Evolutionary conservation across 1,140 invertebrate genomes (phyloP), one percentile per base, ranked within the genome.

Genomic region (Varroa destructor): DNA sequence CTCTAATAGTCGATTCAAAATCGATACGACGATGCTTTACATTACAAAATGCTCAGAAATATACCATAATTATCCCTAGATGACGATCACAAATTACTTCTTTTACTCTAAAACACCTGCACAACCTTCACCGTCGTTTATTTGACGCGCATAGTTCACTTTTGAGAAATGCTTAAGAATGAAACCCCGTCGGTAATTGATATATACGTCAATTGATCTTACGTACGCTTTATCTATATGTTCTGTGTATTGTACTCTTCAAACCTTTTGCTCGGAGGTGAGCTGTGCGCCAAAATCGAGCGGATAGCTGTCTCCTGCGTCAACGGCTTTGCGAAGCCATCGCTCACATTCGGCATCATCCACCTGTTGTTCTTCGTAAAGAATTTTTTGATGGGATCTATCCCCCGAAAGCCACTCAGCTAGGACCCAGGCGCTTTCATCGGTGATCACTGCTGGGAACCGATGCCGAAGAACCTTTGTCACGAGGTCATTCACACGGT

Each of bases 401-500:
- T 76, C 75, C 25, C 75, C 77, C 2, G 78, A 77, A 8, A 90
- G 77, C 81, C 86, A 88, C 61, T 83, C 80, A 73, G 78, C 74
- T 42, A 88, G 75, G 40, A 85, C 74, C 54, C 77, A 75, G 12
- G 83, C 74, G 74, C 86, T 83, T 58, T 84, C 76, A 1, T 83
- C 76, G 73, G 81, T 79, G 71, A 87, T 83, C 73, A 90, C 78
- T 71, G 86, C 80, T 0, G 90, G 90, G 83, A 73, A 76, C 57
- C 72, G n/a, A 51, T 51, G 36, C 72, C 79, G 81, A 2, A 97
- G 77, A 43, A 96, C 76, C 76, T 87, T 87, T 8, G 87, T 78
- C 8, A 94, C 79, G 10, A 97, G 81, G 77, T 86, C 79, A 80
- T 97, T 97, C 58, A 89, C 91, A 75, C 93, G 83, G 79, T 97